A percentile compares a stretch with the other conserved stretches of the same genome.
phyloP scores from a whole-genome alignment of 2,113 vertebrate genomes.

The Brachyhypopomus occidentalis region DNA sequence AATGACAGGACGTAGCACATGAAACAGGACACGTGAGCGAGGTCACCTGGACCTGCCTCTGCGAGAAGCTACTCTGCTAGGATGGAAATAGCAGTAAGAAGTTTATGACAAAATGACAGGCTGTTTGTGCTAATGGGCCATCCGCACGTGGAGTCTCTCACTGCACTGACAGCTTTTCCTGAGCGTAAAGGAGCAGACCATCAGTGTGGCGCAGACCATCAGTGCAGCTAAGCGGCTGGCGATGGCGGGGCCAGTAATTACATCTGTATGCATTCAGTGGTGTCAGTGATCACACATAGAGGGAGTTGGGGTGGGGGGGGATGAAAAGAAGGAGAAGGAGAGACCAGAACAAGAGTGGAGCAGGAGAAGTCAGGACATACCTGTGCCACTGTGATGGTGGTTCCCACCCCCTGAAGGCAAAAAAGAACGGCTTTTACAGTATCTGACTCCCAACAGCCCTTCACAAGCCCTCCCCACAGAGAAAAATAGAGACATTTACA shows the following conservation, averaged over 20 bases:
- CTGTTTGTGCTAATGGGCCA: background rate
- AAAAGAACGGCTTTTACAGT: constrained; percentile 87
- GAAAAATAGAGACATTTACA: constrained; percentile 58
- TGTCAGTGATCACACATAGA: constrained; percentile 41
- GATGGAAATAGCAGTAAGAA: background rate
- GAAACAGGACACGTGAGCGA: constrained; percentile 14
- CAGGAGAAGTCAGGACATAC: constrained; percentile 84
- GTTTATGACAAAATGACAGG: background rate
- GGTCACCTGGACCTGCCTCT: constrained; percentile 9
- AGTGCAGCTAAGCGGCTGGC: constrained; percentile 8
- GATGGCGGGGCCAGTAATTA: constrained; percentile 6
- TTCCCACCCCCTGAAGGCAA: constrained; percentile 87
- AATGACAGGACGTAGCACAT: constrained; percentile 33
- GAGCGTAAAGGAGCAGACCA: background rate
- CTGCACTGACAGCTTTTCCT: background rate
- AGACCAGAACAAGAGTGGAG: constrained; percentile 73
- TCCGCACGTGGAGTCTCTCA: background rate
- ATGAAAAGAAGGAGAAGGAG: constrained; percentile 54
- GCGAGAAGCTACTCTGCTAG: background rate
- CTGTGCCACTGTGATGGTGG: constrained; percentile 85
- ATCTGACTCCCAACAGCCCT: constrained; percentile 79
- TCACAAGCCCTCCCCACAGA: constrained; percentile 76
- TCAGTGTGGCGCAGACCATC: background rate
- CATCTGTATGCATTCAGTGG: constrained; percentile 32
- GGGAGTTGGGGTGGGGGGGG: constrained; percentile 20